These are phyloP conservation scores for Ptychadena robeensis DNA, from an alignment of 2,797 vertebrate species.

Conservation along the genomic window DNA sequence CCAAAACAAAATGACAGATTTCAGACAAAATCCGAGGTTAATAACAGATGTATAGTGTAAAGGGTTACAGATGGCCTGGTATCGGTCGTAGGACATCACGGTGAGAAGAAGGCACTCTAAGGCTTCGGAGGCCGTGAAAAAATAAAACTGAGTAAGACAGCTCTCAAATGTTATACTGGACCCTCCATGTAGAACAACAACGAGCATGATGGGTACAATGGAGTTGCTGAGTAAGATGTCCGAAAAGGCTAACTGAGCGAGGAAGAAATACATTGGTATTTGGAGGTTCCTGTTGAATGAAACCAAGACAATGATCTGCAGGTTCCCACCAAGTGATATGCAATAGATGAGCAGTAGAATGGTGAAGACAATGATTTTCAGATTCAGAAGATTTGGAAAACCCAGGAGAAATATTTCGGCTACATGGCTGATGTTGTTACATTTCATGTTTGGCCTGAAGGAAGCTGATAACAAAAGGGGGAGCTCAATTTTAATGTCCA, in stretches of 20 bases:
- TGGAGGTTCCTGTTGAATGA: not conserved
- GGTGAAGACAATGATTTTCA: not conserved
- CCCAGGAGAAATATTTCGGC: not conserved
- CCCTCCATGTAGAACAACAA: not conserved
- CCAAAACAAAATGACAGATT: conserved; percentile 63
- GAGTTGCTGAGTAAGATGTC: not conserved
- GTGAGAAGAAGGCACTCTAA: conserved; percentile 59
- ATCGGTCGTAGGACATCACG: conserved; percentile 68
- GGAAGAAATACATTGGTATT: conserved; percentile 18
- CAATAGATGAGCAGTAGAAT: not conserved
- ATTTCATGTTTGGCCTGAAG: not conserved
- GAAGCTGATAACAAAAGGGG: too few relatives aligned
- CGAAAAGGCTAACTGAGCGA: not conserved
- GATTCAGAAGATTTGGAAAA: not conserved
- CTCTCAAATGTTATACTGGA: not conserved
- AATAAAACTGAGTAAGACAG: conserved; percentile 8
- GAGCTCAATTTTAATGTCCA: too few relatives aligned
- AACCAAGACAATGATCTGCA: conserved; percentile 9
- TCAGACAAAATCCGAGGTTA: conserved; percentile 56
- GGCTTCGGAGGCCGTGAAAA: not conserved
- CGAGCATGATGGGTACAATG: not conserved
- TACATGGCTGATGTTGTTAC: not conserved
- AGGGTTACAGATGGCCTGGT: conserved; percentile 67
- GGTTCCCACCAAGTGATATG: conserved; percentile 6
- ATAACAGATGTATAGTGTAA: conserved; percentile 66